Percentiles rank a stretch among this genome's conserved stretches.
These are phyloP conservation scores for Morus bassanus DNA, from an alignment of 2,797 vertebrate genomes.

Conservation along the genomic window DNA sequence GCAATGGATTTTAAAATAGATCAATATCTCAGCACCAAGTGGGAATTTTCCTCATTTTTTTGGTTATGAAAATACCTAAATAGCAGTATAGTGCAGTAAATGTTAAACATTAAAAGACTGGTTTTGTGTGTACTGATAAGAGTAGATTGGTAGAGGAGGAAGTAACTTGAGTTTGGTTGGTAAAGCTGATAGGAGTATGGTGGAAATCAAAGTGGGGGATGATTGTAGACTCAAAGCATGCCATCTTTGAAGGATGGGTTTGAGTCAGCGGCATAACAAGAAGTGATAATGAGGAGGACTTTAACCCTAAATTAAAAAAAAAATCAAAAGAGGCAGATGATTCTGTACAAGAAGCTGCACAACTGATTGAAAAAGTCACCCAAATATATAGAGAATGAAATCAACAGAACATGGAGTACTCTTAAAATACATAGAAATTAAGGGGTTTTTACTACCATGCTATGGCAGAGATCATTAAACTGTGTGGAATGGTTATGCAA, in stretches of 20 bases:
- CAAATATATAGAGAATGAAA: neutral
- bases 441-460: neutral
- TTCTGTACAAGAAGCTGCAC: neutral
- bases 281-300: neutral
- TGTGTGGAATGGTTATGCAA: neutral
- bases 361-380: neutral
- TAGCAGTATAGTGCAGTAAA: neutral
- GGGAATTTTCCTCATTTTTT: conserved; percentile 1
- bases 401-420: neutral
- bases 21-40: neutral
- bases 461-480: neutral
- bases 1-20: conserved; percentile 19
- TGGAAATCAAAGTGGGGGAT: neutral
- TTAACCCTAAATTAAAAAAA: neutral
- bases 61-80: neutral
- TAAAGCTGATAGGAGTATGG: neutral
- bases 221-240: neutral
- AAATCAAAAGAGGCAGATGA: neutral
- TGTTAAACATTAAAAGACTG: neutral
- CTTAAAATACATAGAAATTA: neutral
- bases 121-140: neutral
- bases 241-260: neutral
- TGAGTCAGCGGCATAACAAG: neutral
- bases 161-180: neutral
- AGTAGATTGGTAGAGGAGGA: neutral